Percentiles rank a stretch among this genome's conserved stretches.
Conservation (phyloP, 2,888 invertebrate species). For the Sipha maydis region DNA sequence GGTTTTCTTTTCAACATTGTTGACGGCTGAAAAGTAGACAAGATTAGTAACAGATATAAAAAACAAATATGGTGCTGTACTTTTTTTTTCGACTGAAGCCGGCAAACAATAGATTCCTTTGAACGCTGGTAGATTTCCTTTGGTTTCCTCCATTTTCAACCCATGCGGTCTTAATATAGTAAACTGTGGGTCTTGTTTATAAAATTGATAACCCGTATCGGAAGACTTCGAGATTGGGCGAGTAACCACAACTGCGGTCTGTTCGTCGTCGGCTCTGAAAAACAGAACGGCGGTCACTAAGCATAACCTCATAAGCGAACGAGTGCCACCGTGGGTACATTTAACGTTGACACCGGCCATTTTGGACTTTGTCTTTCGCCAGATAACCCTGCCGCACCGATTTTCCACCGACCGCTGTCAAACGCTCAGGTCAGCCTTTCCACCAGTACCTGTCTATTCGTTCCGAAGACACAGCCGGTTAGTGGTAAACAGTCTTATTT, state of each 20-base stretch:
- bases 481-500: neutral
- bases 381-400: neutral
- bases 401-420: neutral
- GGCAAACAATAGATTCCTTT: slow-evolving; percentile 40
- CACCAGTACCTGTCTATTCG: neutral
- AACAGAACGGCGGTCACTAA: neutral
- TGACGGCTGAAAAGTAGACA: neutral
- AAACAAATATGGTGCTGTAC: neutral
- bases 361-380: slow-evolving; percentile 6
- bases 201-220: slow-evolving; percentile 4
- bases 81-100: neutral
- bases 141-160: neutral
- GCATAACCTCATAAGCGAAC: neutral
- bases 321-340: too few relatives aligned
- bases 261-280: too few relatives aligned
- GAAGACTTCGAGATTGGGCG: neutral
- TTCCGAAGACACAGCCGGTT: neutral
- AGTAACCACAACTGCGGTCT: neutral
- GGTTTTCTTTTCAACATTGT: neutral
- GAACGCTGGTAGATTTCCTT: slow-evolving; percentile 59
- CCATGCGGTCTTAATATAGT: neutral
- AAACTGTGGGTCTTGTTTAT: neutral
- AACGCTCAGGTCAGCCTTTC: neutral
- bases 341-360: neutral
- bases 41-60: neutral